Percentiles rank a stretch among this genome's conserved stretches.
Evolutionary conservation across 2,113 vertebrate species (phyloP).

Genomic region (Leptocoma aspasia): DNA sequence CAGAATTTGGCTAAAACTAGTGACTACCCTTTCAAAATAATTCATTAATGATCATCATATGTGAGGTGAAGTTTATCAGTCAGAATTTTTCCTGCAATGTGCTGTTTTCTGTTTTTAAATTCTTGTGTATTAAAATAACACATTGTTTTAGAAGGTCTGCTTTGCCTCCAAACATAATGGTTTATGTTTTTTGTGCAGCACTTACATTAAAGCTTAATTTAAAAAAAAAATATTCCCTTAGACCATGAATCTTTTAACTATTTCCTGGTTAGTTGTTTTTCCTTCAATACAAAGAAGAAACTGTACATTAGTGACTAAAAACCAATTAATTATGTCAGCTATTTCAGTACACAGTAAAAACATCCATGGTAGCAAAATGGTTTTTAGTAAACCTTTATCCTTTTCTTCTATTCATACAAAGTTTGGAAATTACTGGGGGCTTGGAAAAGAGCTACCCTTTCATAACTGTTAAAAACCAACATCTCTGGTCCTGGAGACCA

Average conservation of each 20-base stretch:
- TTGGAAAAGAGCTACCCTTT: not conserved
- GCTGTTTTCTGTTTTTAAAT: not conserved
- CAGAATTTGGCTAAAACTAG: not conserved
- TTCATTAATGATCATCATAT: not conserved
- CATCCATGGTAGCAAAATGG: not conserved
- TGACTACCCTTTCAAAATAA: not conserved
- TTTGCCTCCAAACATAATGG: not conserved
- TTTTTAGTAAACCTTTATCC: not conserved
- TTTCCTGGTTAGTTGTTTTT: not conserved
- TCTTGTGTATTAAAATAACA: not conserved
- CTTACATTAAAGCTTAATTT: not conserved
- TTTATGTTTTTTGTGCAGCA: not conserved
- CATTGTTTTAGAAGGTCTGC: not conserved
- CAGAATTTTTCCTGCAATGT: not conserved
- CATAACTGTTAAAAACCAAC: fast-evolving
- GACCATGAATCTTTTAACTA: not conserved
- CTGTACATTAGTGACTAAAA: not conserved
- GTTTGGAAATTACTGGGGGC: not conserved
- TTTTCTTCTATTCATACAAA: not conserved
- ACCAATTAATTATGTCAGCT: not conserved
- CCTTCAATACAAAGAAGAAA: not conserved
- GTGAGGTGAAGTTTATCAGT: not conserved
- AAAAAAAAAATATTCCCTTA: not conserved
- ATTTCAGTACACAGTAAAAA: not conserved
- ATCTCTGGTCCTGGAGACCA: not conserved